Evolutionary conservation across 2,888 invertebrate species (phyloP).

Genomic region (Caenorhabditis sp.): DNA sequence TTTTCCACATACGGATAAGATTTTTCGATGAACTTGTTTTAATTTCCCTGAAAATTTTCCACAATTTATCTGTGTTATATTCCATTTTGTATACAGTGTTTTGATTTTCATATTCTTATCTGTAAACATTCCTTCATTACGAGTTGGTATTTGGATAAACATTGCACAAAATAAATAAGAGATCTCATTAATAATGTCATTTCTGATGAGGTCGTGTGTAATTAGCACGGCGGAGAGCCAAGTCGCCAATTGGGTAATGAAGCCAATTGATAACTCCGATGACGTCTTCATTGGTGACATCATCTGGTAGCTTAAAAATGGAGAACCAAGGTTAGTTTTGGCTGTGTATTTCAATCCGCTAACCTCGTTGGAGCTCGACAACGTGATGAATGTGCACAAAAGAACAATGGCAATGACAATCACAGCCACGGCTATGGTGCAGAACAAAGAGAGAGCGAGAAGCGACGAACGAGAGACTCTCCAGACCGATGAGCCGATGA

Average conservation of each 20-base stretch:
- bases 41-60: not conserved
- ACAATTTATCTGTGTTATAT: too few relatives aligned
- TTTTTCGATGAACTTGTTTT: not conserved
- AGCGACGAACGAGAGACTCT: conserved; percentile 65
- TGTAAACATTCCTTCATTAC: not conserved
- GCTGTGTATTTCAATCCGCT: not conserved
- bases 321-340: not conserved
- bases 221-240: conserved; percentile 59
- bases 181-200: conserved; percentile 7
- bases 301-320: conserved; percentile 62
- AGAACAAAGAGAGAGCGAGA: conserved; percentile 66
- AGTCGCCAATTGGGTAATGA: conserved; percentile 72
- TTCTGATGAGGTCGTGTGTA: conserved; percentile 41
- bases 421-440: conserved; percentile 68
- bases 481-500: conserved; percentile 61
- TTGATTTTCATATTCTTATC: not conserved
- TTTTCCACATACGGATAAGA: conserved; percentile 4
- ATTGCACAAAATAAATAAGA: conserved; percentile 1
- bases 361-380: conserved; percentile 62
- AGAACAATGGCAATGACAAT: conserved; percentile 67
- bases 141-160: conserved; percentile 13
- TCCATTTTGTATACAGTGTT: too few relatives aligned
- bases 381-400: conserved; percentile 68
- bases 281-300: conserved; percentile 67
- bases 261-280: conserved; percentile 73